A percentile compares a stretch with the other conserved stretches of the same genome.
Conservation (phyloP, 2,888 invertebrate species). For the Agrilus mali region DNA sequence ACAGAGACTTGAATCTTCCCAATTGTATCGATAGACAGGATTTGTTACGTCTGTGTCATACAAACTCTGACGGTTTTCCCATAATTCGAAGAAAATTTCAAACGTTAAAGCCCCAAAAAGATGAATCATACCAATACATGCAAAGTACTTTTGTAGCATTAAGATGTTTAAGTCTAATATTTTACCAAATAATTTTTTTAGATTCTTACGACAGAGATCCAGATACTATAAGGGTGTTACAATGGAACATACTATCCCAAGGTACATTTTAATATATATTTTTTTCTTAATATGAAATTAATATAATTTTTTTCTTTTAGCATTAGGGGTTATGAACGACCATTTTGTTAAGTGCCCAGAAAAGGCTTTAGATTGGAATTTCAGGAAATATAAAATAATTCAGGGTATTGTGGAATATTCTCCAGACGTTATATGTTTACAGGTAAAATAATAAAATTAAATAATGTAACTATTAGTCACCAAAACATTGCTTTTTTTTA, state of each 20-base stretch:
- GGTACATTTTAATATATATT: conserved; percentile 32
- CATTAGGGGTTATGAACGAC: conserved; percentile 56
- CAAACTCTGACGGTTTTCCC: not conserved
- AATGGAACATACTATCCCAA: conserved; percentile 63
- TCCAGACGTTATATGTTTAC: conserved; percentile 60
- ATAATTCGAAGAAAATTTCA: no score
- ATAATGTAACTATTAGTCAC: conserved; percentile 11
- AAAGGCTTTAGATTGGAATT: conserved; percentile 56
- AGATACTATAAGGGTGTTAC: conserved; percentile 44
- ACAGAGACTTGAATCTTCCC: conserved; percentile 41
- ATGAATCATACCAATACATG: no score
- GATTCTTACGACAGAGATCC: conserved; percentile 15
- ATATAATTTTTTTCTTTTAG: conserved; percentile 30
- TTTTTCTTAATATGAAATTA: conserved; percentile 3
- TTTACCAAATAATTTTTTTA: no score
- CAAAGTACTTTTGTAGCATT: no score
- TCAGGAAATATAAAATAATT: conserved; percentile 50
- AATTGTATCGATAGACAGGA: conserved; percentile 36
- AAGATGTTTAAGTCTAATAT: no score
- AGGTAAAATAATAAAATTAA: conserved; percentile 33
- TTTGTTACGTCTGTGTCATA: conserved; percentile 33
- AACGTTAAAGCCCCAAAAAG: no score
- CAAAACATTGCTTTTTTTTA: conserved; percentile 10
- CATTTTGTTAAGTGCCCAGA: conserved; percentile 59
- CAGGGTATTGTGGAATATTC: conserved; percentile 57